phyloP scores from a whole-genome alignment of 2,888 invertebrate genomes.

The Lysandra bellargus region DNA sequence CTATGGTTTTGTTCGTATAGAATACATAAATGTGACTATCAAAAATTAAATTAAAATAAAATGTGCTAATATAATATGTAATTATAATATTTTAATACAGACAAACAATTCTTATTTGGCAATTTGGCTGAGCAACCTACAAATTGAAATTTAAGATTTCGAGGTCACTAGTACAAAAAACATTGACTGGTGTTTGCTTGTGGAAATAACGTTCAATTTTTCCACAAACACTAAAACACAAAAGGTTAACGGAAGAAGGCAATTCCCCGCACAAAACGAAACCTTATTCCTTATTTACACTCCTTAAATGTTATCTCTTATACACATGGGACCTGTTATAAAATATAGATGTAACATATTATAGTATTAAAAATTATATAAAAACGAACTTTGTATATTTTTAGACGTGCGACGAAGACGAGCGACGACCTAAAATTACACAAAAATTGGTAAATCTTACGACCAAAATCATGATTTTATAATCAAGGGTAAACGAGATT shows the following conservation, averaged over 20 bases:
- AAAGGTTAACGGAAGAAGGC: constrained; percentile 42
- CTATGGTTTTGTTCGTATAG: not conserved
- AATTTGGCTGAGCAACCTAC: not conserved
- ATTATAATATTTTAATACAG: not conserved
- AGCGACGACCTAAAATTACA: too few relatives aligned
- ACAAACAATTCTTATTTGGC: not conserved
- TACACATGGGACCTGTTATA: not conserved
- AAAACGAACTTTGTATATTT: too few relatives aligned
- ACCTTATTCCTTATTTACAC: constrained; percentile 53
- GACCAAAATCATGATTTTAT: too few relatives aligned
- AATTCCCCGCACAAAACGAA: constrained; percentile 39
- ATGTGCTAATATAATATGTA: too few relatives aligned
- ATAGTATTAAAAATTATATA: not conserved
- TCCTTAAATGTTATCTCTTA: constrained; percentile 46
- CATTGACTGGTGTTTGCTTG: not conserved
- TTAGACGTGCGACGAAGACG: too few relatives aligned
- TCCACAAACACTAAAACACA: constrained; percentile 15
- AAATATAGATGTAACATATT: constrained; percentile 12
- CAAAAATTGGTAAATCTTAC: too few relatives aligned
- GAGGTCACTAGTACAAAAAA: not conserved
- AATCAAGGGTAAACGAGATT: too few relatives aligned
- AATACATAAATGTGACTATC: not conserved
- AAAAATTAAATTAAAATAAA: too few relatives aligned
- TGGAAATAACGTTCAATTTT: constrained; percentile 17
- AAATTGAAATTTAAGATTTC: not conserved